phyloP scores from a whole-genome alignment of 1,140 invertebrate species.

The Procambarus clarkii region DNA sequence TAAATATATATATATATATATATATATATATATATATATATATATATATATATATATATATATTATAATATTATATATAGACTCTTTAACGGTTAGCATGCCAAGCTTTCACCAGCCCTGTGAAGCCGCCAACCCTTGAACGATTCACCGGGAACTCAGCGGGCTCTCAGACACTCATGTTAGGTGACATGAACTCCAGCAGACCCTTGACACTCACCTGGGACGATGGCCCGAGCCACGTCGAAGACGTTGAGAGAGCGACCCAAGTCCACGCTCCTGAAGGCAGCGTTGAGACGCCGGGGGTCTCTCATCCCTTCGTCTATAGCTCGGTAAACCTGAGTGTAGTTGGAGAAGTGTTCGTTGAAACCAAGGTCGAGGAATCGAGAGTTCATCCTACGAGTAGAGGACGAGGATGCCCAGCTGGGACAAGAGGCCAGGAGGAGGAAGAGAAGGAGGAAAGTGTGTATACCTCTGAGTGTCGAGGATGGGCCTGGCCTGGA shows the following conservation, averaged over 20 bases:
- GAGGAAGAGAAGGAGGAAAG: conserved; percentile 5
- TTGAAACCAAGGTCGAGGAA: conserved; percentile 28
- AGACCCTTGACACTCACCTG: conserved; percentile 28
- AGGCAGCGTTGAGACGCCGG: conserved; percentile 43
- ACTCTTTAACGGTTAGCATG: no score
- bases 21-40: no score
- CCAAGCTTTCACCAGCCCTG: no score
- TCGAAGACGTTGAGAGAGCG: conserved; percentile 52
- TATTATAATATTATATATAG: no score
- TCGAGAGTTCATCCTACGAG: conserved; percentile 36
- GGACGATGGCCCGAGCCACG: conserved; percentile 49
- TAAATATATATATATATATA: no score
- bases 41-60: no score
- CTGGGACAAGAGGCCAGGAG: not conserved
- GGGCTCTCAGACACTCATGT: no score
- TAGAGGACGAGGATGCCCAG: conserved; percentile 14
- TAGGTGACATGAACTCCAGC: no score
- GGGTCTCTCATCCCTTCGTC: conserved; percentile 52
- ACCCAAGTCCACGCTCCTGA: conserved; percentile 34
- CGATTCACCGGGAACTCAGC: no score
- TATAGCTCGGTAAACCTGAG: conserved; percentile 34
- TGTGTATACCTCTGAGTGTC: not conserved
- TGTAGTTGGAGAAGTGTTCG: conserved; percentile 17
- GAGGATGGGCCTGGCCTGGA: not conserved
- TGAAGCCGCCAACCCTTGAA: no score